A percentile compares a stretch with the other conserved stretches of the same genome.
Evolutionary conservation across 2,113 vertebrate species (phyloP).

Genomic region (Thermophis baileyi): DNA sequence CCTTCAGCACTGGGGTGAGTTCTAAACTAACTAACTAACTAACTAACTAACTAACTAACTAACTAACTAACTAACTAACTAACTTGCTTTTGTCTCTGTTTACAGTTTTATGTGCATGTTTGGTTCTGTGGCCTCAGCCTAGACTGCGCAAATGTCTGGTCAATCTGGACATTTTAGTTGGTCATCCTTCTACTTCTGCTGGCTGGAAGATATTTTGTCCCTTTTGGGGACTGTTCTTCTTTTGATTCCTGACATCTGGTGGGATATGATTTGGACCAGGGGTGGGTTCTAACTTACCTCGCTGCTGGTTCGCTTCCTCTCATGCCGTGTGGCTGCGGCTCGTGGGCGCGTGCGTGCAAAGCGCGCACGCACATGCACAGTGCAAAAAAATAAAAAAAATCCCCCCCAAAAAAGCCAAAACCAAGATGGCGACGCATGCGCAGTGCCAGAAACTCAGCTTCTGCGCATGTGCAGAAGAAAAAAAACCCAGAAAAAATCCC

Average conservation of each 20-base stretch:
- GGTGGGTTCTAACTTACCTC: too few relatives aligned
- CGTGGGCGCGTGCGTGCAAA: too few relatives aligned
- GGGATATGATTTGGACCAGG: not conserved
- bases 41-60: not conserved
- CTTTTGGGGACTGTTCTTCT: not conserved
- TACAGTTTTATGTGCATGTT: not conserved
- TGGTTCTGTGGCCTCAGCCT: not conserved
- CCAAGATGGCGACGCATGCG: too few relatives aligned
- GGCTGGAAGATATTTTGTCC: not conserved
- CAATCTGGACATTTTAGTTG: not conserved
- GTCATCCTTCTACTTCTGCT: not conserved
- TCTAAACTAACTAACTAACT: not conserved
- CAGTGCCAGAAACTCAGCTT: too few relatives aligned
- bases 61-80: not conserved
- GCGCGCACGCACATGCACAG: too few relatives aligned
- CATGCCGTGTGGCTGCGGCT: too few relatives aligned
- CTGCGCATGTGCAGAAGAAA: too few relatives aligned
- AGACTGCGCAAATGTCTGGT: not conserved
- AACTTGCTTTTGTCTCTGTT: not conserved
- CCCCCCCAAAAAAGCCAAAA: too few relatives aligned
- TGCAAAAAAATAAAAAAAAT: too few relatives aligned
- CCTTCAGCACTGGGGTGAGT: not conserved
- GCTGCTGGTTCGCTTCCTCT: too few relatives aligned
- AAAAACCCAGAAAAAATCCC: too few relatives aligned
- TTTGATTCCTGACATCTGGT: not conserved